Conservation (phyloP, 37 sponge, comb jelly and placozoan species). For the Theonella swinhoei region DNA sequence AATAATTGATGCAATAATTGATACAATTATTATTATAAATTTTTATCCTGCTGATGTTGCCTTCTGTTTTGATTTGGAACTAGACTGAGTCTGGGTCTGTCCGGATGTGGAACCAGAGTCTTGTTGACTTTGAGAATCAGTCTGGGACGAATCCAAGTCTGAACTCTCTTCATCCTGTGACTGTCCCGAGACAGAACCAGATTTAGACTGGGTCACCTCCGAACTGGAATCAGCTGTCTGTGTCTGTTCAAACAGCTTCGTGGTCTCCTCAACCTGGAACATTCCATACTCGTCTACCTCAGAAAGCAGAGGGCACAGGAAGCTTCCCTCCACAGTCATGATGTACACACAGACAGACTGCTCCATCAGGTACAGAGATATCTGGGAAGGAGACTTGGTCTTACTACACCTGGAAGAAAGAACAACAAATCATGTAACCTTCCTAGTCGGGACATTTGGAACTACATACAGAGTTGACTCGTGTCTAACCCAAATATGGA, state of each 20-base stretch:
- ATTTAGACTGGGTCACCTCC: not conserved
- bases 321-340: slow-evolving; percentile 70
- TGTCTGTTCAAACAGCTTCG: not conserved
- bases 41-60: too few relatives aligned
- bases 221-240: not conserved
- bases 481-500: too few relatives aligned
- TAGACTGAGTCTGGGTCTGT: too few relatives aligned
- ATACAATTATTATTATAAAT: too few relatives aligned
- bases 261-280: slow-evolving; percentile 8
- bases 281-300: slow-evolving; percentile 66
- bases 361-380: slow-evolving; percentile 72
- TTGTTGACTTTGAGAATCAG: too few relatives aligned
- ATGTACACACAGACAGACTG: slow-evolving; percentile 73
- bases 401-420: slow-evolving; percentile 45
- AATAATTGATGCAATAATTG: too few relatives aligned
- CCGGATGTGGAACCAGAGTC: too few relatives aligned
- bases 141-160: too few relatives aligned
- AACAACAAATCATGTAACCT: not conserved
- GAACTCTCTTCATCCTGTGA: not conserved
- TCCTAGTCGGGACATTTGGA: too few relatives aligned
- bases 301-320: slow-evolving; percentile 64
- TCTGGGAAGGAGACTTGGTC: slow-evolving; percentile 32
- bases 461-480: too few relatives aligned
- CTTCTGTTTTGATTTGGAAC: too few relatives aligned
- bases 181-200: not conserved